Evolutionary conservation across 1,140 invertebrate genomes (phyloP).

Genomic region (Helicoverpa armigera): DNA sequence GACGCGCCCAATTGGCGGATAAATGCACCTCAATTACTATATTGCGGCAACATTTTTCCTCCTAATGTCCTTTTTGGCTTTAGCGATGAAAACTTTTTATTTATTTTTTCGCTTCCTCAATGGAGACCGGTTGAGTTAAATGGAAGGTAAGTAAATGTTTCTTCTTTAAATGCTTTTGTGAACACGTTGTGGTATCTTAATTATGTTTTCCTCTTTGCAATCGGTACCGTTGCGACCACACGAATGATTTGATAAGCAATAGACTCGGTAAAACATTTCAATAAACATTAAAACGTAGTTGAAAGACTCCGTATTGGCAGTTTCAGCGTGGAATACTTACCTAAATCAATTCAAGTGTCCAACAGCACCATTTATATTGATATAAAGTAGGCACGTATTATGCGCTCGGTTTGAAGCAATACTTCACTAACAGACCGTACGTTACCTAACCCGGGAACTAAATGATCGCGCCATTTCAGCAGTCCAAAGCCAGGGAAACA

Average conservation of each 20-base stretch:
- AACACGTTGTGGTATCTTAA: neutral
- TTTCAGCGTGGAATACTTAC: neutral
- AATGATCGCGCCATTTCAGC: slow-evolving; percentile 55
- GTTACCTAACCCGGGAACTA: slow-evolving; percentile 47
- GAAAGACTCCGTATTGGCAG: neutral
- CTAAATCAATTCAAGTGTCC: slow-evolving; percentile 23
- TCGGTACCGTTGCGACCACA: neutral
- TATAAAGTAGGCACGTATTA: slow-evolving; percentile 45
- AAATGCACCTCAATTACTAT: slow-evolving; percentile 80
- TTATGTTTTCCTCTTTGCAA: slow-evolving; percentile 17
- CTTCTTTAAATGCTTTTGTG: slow-evolving; percentile 4
- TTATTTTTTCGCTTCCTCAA: slow-evolving; percentile 43
- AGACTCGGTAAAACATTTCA: neutral
- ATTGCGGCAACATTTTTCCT: slow-evolving; percentile 75
- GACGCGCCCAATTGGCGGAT: slow-evolving; percentile 77
- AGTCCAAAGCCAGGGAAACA: slow-evolving; percentile 53
- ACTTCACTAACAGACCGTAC: slow-evolving; percentile 42
- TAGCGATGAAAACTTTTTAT: slow-evolving; percentile 52
- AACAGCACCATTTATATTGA: slow-evolving; percentile 19
- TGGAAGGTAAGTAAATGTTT: slow-evolving; percentile 16
- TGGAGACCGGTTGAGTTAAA: slow-evolving; percentile 18
- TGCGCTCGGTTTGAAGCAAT: slow-evolving; percentile 39
- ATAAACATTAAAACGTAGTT: neutral
- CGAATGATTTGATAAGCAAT: slow-evolving; percentile 8
- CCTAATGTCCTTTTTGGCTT: slow-evolving; percentile 65